Evolutionary conservation across 2,113 vertebrate genomes (phyloP).

Genomic region (Cnemophilus loriae): DNA sequence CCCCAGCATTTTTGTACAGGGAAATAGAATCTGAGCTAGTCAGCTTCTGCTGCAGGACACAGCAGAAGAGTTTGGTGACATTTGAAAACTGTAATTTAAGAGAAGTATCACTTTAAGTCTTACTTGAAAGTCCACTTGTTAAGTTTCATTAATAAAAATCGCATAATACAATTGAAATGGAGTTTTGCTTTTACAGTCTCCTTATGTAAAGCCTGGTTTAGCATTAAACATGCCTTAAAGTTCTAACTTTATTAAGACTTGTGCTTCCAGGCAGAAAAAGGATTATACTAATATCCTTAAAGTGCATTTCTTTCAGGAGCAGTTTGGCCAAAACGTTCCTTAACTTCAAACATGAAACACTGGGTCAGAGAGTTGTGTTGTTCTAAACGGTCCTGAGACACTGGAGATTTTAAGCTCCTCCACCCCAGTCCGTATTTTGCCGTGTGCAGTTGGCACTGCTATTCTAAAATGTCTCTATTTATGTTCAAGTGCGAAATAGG

Average conservation of each 20-base stretch:
- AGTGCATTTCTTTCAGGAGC: not conserved
- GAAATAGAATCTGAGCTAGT: not conserved
- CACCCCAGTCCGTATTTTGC: not conserved
- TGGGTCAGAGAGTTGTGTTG: not conserved
- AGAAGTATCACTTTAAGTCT: not conserved
- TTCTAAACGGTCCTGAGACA: not conserved
- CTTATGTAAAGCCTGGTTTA: not conserved
- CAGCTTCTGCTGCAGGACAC: not conserved
- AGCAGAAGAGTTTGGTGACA: not conserved
- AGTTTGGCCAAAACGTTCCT: not conserved
- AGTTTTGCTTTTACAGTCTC: not conserved
- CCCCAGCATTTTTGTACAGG: not conserved
- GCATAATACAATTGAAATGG: not conserved
- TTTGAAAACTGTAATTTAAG: not conserved
- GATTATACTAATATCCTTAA: not conserved
- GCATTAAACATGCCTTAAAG: not conserved
- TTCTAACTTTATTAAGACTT: conserved; percentile 12
- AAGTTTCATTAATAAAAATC: not conserved
- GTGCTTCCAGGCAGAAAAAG: not conserved
- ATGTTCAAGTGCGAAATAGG: not conserved
- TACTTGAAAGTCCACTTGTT: not conserved
- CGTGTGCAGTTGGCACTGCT: not conserved
- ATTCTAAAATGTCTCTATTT: not conserved
- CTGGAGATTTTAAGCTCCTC: not conserved
- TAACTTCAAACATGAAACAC: not conserved